Conservation (phyloP, 1,140 invertebrate genomes). For the Pseudomyrmex sp. region DNA sequence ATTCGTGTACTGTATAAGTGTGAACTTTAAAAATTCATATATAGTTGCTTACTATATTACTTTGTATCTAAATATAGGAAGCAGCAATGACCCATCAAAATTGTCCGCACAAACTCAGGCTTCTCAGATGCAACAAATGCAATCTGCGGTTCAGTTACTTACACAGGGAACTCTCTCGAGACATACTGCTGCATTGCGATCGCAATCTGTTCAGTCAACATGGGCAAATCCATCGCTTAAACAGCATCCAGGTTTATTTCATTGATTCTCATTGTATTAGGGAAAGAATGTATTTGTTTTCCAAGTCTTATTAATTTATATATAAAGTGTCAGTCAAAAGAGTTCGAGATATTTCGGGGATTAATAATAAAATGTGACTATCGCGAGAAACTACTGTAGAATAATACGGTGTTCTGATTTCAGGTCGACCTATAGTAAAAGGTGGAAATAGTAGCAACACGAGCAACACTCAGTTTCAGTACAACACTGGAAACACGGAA, state of each 20-base stretch:
- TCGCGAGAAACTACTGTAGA: background rate
- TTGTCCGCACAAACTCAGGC: slow-evolving; percentile 79
- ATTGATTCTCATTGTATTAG: background rate
- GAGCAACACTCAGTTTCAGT: slow-evolving; percentile 74
- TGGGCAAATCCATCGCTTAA: slow-evolving; percentile 80
- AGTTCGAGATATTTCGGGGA: no score
- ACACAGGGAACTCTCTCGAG: slow-evolving; percentile 80
- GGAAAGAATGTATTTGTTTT: no score
- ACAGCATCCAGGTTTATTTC: slow-evolving; percentile 80
- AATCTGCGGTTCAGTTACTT: slow-evolving; percentile 81
- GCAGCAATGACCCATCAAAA: slow-evolving; percentile 79
- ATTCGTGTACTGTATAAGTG: background rate
- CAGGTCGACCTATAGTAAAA: slow-evolving; percentile 87
- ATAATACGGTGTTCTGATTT: slow-evolving; percentile 42
- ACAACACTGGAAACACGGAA: slow-evolving; percentile 75
- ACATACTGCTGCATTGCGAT: slow-evolving; percentile 73
- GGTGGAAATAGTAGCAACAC: slow-evolving; percentile 74
- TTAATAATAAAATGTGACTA: no score
- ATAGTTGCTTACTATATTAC: slow-evolving; percentile 28
- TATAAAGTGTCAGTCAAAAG: no score
- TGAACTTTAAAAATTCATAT: slow-evolving; percentile 5
- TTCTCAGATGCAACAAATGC: slow-evolving; percentile 81
- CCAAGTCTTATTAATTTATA: no score
- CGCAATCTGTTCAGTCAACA: slow-evolving; percentile 73
- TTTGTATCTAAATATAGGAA: slow-evolving; percentile 73